Percentiles rank a stretch among this genome's conserved stretches.
Evolutionary conservation across 2,113 vertebrate species (phyloP).

Genomic region (Pleuronectes platessa): DNA sequence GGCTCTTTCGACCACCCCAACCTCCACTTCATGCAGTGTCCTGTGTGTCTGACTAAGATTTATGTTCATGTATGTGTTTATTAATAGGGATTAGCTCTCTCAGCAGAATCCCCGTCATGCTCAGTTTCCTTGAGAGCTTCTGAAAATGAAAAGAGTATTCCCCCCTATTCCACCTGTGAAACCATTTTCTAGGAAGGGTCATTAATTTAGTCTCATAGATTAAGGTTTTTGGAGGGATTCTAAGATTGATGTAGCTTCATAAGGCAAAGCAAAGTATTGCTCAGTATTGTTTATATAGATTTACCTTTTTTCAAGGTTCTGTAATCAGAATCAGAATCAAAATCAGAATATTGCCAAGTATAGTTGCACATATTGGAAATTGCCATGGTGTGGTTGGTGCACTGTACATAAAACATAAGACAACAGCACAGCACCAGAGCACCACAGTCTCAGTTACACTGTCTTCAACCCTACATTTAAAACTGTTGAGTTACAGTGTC

Average conservation of each 20-base stretch:
- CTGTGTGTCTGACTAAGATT: neutral
- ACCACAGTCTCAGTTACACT: no score
- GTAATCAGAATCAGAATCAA: no score
- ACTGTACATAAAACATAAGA: no score
- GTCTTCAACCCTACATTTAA: neutral
- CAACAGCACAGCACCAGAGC: no score
- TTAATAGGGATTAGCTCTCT: neutral
- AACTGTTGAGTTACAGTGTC: no score
- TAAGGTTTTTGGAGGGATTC: no score
- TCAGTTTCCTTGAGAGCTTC: neutral
- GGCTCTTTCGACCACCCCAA: neutral
- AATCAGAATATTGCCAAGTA: no score
- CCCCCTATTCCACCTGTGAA: neutral
- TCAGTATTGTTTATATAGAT: neutral
- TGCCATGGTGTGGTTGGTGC: no score
- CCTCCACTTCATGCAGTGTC: neutral
- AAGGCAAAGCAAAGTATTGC: no score
- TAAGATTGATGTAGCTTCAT: no score
- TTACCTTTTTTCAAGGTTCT: neutral
- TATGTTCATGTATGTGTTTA: neutral
- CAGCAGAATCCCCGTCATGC: neutral
- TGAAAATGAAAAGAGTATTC: neutral
- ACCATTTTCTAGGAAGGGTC: neutral
- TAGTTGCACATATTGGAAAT: no score
- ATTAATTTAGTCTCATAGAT: no score